These are phyloP conservation scores for Tetramorium alpestre DNA, from an alignment of 1,140 invertebrate species.

Conservation along the genomic window DNA sequence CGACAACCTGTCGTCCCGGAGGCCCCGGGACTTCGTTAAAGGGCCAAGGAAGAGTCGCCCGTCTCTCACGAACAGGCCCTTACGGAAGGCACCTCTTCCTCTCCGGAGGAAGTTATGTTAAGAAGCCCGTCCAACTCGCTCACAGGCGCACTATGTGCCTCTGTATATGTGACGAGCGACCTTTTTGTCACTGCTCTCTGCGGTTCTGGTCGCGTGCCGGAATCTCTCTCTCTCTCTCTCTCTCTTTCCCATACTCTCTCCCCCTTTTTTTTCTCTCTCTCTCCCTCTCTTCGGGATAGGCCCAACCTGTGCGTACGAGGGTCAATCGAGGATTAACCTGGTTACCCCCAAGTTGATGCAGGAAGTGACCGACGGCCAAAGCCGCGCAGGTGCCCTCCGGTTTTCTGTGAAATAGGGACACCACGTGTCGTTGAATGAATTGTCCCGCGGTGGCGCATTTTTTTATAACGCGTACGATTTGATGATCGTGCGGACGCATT, in stretches of 20 bases:
- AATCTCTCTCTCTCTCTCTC: constrained; percentile 70
- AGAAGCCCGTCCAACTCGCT: constrained; percentile 65
- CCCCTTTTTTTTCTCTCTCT: background rate
- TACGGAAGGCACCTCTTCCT: background rate
- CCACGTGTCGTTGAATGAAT: constrained; percentile 32
- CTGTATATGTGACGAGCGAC: constrained; percentile 62
- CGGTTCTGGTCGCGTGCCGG: constrained; percentile 79
- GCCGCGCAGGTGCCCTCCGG: constrained; percentile 70
- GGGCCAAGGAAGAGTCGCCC: constrained; percentile 58
- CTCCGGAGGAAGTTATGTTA: constrained; percentile 70
- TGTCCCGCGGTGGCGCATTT: background rate
- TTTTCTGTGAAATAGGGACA: constrained; percentile 55
- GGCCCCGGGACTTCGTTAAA: constrained; percentile 31
- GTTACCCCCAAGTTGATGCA: constrained; percentile 70
- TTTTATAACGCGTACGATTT: constrained; percentile 13
- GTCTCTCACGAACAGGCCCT: constrained; percentile 59
- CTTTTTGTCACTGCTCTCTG: constrained; percentile 79
- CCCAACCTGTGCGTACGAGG: constrained; percentile 70
- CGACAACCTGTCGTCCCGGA: constrained; percentile 64
- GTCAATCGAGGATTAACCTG: constrained; percentile 83
- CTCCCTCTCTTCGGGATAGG: constrained; percentile 64
- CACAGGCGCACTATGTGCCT: constrained; percentile 46
- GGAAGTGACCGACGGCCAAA: constrained; percentile 68
- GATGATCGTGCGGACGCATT: background rate
- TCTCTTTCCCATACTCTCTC: constrained; percentile 39